A percentile compares a stretch with the other conserved stretches of the same genome.
phyloP scores from a whole-genome alignment of 2,888 invertebrate species.

The Notodonta dromedarius region DNA sequence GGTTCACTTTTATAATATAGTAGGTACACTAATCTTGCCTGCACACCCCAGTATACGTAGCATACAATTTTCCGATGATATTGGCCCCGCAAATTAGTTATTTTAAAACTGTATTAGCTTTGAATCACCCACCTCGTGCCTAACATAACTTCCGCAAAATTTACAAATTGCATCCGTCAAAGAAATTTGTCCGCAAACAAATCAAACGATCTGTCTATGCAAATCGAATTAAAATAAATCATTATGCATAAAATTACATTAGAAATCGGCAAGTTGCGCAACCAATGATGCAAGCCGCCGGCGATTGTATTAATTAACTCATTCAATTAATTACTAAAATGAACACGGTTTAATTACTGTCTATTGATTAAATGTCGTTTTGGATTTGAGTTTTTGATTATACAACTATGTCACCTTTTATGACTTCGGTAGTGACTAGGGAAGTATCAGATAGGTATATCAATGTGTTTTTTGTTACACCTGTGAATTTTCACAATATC shows the following conservation, averaged over 20 bases:
- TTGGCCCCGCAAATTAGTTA: no score
- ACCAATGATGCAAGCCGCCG: conserved; percentile 33
- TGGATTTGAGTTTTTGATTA: conserved; percentile 11
- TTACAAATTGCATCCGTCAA: not conserved
- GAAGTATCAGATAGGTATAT: no score
- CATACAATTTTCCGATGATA: no score
- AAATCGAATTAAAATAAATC: conserved; percentile 10
- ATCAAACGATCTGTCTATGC: not conserved
- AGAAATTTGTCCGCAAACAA: not conserved
- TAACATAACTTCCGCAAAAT: conserved; percentile 3
- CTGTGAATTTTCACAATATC: no score
- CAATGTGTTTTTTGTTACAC: no score
- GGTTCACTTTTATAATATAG: no score
- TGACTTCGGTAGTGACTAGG: not conserved
- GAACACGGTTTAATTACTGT: conserved; percentile 31
- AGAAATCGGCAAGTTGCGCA: conserved; percentile 33
- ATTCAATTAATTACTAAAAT: conserved; percentile 37
- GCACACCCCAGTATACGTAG: no score
- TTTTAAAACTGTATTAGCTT: no score
- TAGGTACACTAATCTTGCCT: no score
- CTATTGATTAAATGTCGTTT: conserved; percentile 32
- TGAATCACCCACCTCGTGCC: no score
- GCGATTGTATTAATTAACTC: conserved; percentile 23
- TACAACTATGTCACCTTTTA: not conserved
- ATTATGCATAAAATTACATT: conserved; percentile 18